phyloP scores from a whole-genome alignment of 2,888 invertebrate genomes.

The Monochamus alternatus region DNA sequence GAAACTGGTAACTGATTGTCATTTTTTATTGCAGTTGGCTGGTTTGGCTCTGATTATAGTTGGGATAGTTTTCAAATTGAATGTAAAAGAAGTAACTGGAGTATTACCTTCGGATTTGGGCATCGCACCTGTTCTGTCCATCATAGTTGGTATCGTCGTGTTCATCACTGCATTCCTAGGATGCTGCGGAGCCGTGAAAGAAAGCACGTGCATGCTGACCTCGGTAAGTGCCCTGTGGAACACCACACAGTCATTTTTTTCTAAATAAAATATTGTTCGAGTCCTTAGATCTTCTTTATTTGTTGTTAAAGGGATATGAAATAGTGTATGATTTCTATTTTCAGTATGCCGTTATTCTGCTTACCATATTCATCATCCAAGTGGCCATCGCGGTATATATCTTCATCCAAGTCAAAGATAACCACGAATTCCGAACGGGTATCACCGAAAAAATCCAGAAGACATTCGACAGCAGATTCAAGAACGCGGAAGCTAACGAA shows the following conservation, averaged over 20 bases:
- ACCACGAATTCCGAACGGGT: constrained; percentile 68
- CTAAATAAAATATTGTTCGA: no score
- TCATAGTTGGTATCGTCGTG: constrained; percentile 80
- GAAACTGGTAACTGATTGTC: no score
- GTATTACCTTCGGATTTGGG: constrained; percentile 66
- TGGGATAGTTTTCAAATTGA: constrained; percentile 78
- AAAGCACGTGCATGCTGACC: constrained; percentile 69
- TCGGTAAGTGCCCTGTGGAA: constrained; percentile 61
- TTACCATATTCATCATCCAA: constrained; percentile 83
- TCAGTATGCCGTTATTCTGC: constrained; percentile 82
- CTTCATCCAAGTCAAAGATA: constrained; percentile 77
- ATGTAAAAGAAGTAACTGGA: constrained; percentile 70
- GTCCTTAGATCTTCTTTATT: no score
- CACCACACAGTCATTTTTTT: not conserved
- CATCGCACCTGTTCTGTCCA: constrained; percentile 78
- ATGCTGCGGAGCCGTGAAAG: constrained; percentile 70
- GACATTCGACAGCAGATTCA: constrained; percentile 70
- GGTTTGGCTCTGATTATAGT: constrained; percentile 80
- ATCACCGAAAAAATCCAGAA: constrained; percentile 60
- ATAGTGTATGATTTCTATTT: constrained; percentile 57
- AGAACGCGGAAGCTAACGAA: constrained; percentile 71
- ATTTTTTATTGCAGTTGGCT: constrained; percentile 75
- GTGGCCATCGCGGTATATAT: constrained; percentile 80
- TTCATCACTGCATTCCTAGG: constrained; percentile 71
- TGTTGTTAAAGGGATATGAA: no score